phyloP scores from a whole-genome alignment of 2,113 vertebrate species.

The Rhinopomastus cyanomelas region DNA sequence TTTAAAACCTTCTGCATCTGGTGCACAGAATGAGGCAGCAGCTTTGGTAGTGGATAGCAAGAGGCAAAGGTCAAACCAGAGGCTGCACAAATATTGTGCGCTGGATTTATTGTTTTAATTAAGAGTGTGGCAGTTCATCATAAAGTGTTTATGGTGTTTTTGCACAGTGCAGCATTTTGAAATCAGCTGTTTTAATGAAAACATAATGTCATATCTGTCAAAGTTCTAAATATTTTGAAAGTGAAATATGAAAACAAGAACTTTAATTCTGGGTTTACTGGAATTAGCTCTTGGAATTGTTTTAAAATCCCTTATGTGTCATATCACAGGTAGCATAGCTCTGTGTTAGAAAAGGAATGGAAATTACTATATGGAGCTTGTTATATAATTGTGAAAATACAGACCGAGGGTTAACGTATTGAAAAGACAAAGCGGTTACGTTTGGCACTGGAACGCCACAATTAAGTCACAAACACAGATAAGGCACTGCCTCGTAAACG shows the following conservation, averaged over 20 bases:
- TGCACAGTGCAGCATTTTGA: constrained; percentile 84
- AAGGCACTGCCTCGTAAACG: neutral
- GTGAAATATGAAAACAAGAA: constrained; percentile 85
- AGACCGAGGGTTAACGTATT: constrained; percentile 61
- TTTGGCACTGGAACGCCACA: constrained; percentile 50
- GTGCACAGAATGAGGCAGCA: constrained; percentile 74
- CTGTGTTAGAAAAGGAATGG: constrained; percentile 28
- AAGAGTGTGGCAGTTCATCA: constrained; percentile 90
- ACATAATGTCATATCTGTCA: constrained; percentile 87
- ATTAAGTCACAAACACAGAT: constrained; percentile 46
- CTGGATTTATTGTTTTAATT: constrained; percentile 97
- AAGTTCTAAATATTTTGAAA: constrained; percentile 90
- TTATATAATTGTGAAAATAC: constrained; percentile 71
- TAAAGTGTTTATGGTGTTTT: constrained; percentile 91
- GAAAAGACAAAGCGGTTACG: constrained; percentile 53
- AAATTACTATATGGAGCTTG: constrained; percentile 26
- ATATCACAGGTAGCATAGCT: constrained; percentile 65
- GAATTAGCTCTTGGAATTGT: constrained; percentile 81
- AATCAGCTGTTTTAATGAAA: constrained; percentile 90
- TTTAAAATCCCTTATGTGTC: constrained; percentile 80
- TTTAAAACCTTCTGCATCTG: constrained; percentile 83
- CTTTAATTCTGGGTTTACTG: constrained; percentile 84
- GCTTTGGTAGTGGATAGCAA: constrained; percentile 81
- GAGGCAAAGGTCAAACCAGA: constrained; percentile 87
- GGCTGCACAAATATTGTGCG: constrained; percentile 84